Conservation (phyloP, 2,113 vertebrate genomes). For the Sebastes schlegelii region DNA sequence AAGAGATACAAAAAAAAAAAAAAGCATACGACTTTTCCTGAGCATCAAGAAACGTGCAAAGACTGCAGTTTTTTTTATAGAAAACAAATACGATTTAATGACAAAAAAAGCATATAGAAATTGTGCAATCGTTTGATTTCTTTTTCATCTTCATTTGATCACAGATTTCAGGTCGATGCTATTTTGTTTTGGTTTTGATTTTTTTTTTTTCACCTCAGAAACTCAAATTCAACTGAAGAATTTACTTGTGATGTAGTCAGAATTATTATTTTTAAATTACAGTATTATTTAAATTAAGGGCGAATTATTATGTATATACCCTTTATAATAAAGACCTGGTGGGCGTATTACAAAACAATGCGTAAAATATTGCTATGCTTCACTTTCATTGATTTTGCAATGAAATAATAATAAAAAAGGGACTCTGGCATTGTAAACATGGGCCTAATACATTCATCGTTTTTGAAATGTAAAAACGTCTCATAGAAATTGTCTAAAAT, state of each 20-base stretch:
- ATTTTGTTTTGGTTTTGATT: constrained; percentile 71
- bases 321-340: not conserved
- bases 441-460: constrained; percentile 45
- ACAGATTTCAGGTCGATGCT: constrained; percentile 83
- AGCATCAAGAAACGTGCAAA: constrained; percentile 67
- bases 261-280: not conserved
- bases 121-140: constrained; percentile 92
- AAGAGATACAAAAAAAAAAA: not conserved
- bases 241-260: constrained; percentile 14
- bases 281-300: constrained; percentile 24
- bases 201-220: constrained; percentile 38
- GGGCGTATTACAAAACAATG: constrained; percentile 21
- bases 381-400: not conserved
- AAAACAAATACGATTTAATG: constrained; percentile 93
- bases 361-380: constrained; percentile 33
- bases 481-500: not conserved
- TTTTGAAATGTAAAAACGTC: constrained; percentile 21
- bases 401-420: not conserved
- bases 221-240: constrained; percentile 74
- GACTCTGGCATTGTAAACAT: not conserved
- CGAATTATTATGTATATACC: not conserved
- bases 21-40: not conserved
- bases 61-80: constrained; percentile 70
- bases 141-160: constrained; percentile 82
- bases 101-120: constrained; percentile 95